Conservation (phyloP, 2,797 vertebrate genomes). For the Orestias chungarensis region DNA sequence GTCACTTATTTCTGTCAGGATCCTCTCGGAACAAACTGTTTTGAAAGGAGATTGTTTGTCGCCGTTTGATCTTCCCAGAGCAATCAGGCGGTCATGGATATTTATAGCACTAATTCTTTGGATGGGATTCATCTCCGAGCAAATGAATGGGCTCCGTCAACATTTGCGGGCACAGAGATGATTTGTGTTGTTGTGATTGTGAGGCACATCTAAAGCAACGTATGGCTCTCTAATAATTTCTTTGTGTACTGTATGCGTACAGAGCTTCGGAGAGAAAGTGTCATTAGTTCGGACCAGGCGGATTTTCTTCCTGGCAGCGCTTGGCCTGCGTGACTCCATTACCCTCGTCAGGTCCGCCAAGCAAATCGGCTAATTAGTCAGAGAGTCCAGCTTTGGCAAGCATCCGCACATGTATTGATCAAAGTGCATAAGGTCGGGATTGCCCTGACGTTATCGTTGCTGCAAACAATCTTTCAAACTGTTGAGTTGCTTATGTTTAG, state of each 20-base stretch:
- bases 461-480: not conserved
- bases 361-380: conserved; percentile 79
- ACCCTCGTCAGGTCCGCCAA: conserved; percentile 67
- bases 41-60: conserved; percentile 69
- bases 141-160: conserved; percentile 62
- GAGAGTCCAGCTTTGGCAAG: conserved; percentile 77
- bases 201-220: conserved; percentile 40
- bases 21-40: conserved; percentile 77
- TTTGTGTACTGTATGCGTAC: conserved; percentile 13
- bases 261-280: conserved; percentile 32
- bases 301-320: conserved; percentile 63
- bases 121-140: conserved; percentile 67
- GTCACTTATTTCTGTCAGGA: conserved; percentile 76
- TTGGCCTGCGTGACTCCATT: conserved; percentile 65
- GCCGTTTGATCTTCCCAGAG: conserved; percentile 61
- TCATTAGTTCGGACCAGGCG: conserved; percentile 46
- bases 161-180: conserved; percentile 29
- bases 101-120: conserved; percentile 74
- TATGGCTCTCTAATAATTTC: conserved; percentile 29
- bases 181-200: conserved; percentile 61
- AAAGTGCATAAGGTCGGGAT: conserved; percentile 66
- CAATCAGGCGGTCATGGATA: conserved; percentile 70
- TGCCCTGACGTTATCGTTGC: conserved; percentile 68
- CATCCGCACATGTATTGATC: conserved; percentile 79
- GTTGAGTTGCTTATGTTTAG: not conserved